These are phyloP conservation scores for Chironomus tentans DNA, from an alignment of 2,888 invertebrate genomes.

Conservation along the genomic window DNA sequence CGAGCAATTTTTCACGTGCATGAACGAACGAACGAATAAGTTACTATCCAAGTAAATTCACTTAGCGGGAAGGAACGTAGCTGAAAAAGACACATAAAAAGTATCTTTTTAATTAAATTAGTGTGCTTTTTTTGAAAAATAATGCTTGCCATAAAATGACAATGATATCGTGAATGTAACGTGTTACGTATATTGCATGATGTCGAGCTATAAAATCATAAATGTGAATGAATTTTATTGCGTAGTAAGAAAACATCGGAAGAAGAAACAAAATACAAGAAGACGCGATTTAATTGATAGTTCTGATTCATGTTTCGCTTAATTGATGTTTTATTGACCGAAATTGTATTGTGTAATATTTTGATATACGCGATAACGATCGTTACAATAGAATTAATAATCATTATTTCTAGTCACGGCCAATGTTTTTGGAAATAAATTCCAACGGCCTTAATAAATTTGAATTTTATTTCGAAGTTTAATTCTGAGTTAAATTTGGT, in stretches of 20 bases:
- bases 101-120: slow-evolving; percentile 2
- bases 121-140: neutral
- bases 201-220: slow-evolving; percentile 24
- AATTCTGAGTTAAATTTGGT: no score
- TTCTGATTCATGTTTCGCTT: neutral
- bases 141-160: neutral
- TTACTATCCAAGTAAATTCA: no score
- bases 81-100: neutral
- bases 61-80: neutral
- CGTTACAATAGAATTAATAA: no score
- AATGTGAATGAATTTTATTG: slow-evolving; percentile 16
- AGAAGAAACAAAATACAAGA: neutral
- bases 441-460: no score
- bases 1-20: neutral
- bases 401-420: no score
- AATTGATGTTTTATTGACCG: neutral
- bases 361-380: neutral
- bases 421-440: no score
- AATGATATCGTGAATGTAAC: neutral
- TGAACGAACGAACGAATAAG: neutral
- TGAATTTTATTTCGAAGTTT: no score
- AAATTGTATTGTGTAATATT: neutral
- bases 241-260: neutral
- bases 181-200: slow-evolving; percentile 11
- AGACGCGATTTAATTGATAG: neutral